Percentiles rank a stretch among this genome's conserved stretches.
Conservation (phyloP, 2,888 invertebrate species). For the Morinoia aosen region DNA sequence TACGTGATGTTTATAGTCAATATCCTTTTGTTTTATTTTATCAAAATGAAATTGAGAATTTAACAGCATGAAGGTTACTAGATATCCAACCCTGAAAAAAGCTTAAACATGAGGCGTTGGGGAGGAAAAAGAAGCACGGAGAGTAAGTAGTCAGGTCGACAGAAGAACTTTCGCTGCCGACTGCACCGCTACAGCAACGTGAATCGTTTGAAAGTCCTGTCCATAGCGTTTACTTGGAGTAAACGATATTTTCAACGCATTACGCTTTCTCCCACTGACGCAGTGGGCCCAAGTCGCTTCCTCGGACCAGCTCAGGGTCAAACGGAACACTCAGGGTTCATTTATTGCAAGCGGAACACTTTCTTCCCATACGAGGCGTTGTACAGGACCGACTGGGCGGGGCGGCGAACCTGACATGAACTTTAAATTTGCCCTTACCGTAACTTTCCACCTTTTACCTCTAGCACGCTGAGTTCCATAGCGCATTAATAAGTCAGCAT, state of each 20-base stretch:
- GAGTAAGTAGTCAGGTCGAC: no score
- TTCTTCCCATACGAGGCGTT: not conserved
- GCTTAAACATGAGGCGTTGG: no score
- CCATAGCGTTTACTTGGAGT: not conserved
- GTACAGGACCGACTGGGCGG: not conserved
- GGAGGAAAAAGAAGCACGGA: no score
- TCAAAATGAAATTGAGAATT: no score
- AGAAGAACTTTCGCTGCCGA: no score
- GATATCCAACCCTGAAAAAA: no score
- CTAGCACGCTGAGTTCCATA: not conserved
- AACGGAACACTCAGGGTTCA: not conserved
- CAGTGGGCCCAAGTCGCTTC: not conserved
- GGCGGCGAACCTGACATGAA: not conserved
- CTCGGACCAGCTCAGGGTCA: not conserved
- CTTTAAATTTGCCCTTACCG: not conserved
- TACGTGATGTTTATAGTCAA: no score
- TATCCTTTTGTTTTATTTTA: no score
- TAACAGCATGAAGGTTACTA: no score
- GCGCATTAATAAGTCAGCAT: not conserved
- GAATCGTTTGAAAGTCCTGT: no score
- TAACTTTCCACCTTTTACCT: not conserved
- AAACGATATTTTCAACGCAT: not conserved
- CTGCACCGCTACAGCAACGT: no score
- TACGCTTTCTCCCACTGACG: not conserved
- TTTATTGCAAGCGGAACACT: not conserved